Percentiles rank a stretch among this genome's conserved stretches.
These are phyloP conservation scores for Apocrypta bakeri DNA, from an alignment of 1,140 invertebrate genomes.

Conservation along the genomic window DNA sequence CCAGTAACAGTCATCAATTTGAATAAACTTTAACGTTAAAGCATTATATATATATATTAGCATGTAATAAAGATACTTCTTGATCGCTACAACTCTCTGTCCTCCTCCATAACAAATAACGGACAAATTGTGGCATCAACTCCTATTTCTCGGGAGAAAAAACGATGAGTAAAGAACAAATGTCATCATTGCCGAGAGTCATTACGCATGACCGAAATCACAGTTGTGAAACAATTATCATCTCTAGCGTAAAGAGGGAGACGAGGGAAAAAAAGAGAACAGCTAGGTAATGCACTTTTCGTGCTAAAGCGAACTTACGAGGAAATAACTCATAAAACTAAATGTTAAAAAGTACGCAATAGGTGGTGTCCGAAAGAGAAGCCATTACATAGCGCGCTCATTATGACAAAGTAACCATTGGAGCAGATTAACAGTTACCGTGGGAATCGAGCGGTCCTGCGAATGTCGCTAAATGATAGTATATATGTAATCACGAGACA, in stretches of 20 bases:
- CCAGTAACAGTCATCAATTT: constrained; percentile 14
- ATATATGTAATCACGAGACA: constrained; percentile 68
- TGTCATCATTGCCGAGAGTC: not conserved
- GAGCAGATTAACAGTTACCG: constrained; percentile 57
- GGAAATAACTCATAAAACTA: not conserved
- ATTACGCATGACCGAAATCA: constrained; percentile 5
- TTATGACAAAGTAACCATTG: constrained; percentile 63
- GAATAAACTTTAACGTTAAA: constrained; percentile 7
- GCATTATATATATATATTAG: too few species aligned
- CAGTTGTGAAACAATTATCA: constrained; percentile 38
- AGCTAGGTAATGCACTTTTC: not conserved
- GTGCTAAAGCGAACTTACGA: not conserved
- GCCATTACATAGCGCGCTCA: constrained; percentile 46
- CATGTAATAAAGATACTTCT: constrained; percentile 31
- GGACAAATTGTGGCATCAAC: constrained; percentile 28
- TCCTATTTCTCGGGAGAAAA: not conserved
- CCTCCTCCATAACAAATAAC: constrained; percentile 8
- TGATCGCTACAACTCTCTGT: not conserved
- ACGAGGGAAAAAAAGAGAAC: not conserved
- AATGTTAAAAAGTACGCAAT: constrained; percentile 6
- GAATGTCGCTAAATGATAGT: constrained; percentile 69
- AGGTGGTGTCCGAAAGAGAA: not conserved
- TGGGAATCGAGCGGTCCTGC: constrained; percentile 51
- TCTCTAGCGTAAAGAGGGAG: not conserved
- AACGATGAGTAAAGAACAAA: not conserved